Percentiles rank a stretch among this genome's conserved stretches.
Conservation (phyloP, 2,888 invertebrate genomes). For the Antheraea assamensis region DNA sequence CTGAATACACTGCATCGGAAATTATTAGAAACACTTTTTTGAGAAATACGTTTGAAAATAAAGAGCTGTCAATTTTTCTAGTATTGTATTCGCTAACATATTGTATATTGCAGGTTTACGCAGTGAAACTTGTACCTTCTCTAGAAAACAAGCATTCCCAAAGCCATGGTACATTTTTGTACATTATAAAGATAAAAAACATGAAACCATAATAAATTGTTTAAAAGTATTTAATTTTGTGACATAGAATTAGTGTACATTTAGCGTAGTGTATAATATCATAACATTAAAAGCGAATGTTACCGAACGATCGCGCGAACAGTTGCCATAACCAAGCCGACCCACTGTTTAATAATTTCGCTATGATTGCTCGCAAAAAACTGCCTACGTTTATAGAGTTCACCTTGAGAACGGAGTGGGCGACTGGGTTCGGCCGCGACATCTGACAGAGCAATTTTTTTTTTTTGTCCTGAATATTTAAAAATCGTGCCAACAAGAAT, state of each 20-base stretch:
- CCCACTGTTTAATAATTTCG: conserved; percentile 6
- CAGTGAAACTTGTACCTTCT: too few relatives aligned
- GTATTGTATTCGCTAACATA: too few relatives aligned
- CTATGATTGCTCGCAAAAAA: conserved; percentile 37
- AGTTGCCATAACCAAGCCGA: not conserved
- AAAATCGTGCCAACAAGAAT: conserved; percentile 70
- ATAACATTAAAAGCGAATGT: not conserved
- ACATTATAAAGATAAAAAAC: not conserved
- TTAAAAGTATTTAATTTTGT: too few relatives aligned
- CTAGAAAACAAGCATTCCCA: too few relatives aligned
- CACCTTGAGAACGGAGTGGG: conserved; percentile 75
- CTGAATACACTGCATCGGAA: too few relatives aligned
- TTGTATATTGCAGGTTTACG: too few relatives aligned
- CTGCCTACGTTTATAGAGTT: conserved; percentile 61
- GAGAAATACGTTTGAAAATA: too few relatives aligned
- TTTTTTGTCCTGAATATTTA: conserved; percentile 77
- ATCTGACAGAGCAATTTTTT: conserved; percentile 76
- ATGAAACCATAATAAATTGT: not conserved
- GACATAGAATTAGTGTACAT: too few relatives aligned
- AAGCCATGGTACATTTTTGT: too few relatives aligned
- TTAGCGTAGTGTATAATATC: too few relatives aligned
- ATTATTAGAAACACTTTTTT: too few relatives aligned
- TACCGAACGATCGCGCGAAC: not conserved
- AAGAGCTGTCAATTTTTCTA: too few relatives aligned
- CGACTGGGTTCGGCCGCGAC: conserved; percentile 76